These are phyloP conservation scores for Scaptomyza reducta DNA, from an alignment of 2,888 invertebrate species.

Conservation along the genomic window DNA sequence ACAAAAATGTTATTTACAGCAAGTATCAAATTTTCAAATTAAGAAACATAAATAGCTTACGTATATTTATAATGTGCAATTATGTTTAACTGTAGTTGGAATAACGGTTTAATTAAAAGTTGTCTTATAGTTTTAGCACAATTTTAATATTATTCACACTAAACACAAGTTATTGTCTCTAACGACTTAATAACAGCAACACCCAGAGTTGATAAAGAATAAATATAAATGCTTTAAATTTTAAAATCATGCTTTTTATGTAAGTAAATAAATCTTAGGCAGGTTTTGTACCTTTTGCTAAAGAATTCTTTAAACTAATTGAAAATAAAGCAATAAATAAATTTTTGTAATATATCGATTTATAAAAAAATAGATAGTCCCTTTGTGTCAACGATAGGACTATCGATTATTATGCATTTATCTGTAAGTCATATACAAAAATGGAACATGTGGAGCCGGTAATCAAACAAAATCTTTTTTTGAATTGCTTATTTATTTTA, in stretches of 20 bases:
- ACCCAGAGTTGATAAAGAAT: not conserved
- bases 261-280: not conserved
- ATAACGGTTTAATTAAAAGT: not conserved
- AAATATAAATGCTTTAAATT: too few species aligned
- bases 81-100: too few species aligned
- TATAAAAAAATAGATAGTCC: not conserved
- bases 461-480: constrained; percentile 11
- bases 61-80: not conserved
- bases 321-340: not conserved
- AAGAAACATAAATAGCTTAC: not conserved
- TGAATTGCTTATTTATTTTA: not conserved
- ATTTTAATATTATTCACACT: not conserved
- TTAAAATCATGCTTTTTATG: too few species aligned
- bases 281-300: not conserved
- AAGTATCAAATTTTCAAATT: too few species aligned
- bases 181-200: not conserved
- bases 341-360: not conserved
- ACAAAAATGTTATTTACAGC: constrained; percentile 25
- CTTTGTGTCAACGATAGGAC: not conserved
- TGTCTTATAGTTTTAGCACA: not conserved
- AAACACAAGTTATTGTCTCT: not conserved
- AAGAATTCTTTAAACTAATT: not conserved
- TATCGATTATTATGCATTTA: constrained; percentile 7
- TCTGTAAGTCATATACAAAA: constrained; percentile 27
- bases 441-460: constrained; percentile 47